Base-by-base conservation (phyloP, 2,888 invertebrate species). In the Dicyrtoma fusca region DNA sequence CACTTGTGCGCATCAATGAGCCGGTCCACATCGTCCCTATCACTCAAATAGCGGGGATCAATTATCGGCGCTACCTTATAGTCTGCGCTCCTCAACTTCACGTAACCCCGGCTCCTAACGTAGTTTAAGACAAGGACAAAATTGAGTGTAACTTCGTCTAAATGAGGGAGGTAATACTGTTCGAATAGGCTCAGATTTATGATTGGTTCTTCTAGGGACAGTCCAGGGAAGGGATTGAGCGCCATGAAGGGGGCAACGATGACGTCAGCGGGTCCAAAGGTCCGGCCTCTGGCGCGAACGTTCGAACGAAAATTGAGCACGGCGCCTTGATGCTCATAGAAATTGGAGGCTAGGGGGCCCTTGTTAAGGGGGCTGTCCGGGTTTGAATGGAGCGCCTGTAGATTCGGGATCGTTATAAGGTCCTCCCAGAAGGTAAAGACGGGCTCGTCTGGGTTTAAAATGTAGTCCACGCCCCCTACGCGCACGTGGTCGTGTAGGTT, bases 401-500 rank as follows among this genome's bases (percentile, higher is more conserved):
- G 23, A 10, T 25, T 49, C 1, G n/a, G 25, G 8, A 65, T 17
- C 1, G 65, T 51, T 10, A 65, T 13, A 2, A 65, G 17, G 17
- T 49, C 34, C 17, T 51, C 14, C 65, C 65, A 65, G 25, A 26
- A 17, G 1, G 44, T 45, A 8, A 51, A 65, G 8, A 65, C 17
- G 14, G 49, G 3, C 19, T 13, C 13, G n/a, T n/a, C n/a, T 34
- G 3, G 34, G 25, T 49, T 51, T 25, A 49, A 23, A n/a, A n/a
- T n/a, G 19, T 49, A 65, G 49, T 65, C 65, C 47, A 51, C 47
- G 10, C 65, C 65, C 13, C 1, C n/a, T 3, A 34, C 65, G 3
- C 26, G 21, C 26, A 51, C 26, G n/a, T 51, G 49, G 25, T 61
- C 61, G 17, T 61, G 61, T n/a, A 61, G 42, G 42, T 61, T 61